Evolutionary conservation across 2,113 vertebrate genomes (phyloP).

Genomic region (Sinocyclocheilus grahami): DNA sequence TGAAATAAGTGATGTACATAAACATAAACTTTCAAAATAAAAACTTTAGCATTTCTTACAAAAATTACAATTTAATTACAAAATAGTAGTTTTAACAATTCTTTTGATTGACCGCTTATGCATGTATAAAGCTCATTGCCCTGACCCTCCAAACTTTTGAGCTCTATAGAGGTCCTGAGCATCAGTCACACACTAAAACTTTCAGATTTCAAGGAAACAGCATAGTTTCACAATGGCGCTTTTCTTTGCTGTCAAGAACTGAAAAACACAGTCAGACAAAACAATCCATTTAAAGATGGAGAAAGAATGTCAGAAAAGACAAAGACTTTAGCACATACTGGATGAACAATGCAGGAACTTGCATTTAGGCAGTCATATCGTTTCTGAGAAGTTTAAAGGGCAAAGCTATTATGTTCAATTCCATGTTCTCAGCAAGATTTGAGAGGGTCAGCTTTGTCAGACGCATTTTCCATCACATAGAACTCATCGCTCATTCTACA

Average conservation of each 20-base stretch:
- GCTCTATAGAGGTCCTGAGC: background rate
- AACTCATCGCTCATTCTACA: constrained; percentile 1
- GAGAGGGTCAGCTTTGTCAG: constrained; percentile 8
- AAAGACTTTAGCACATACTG: background rate
- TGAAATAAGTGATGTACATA: no score
- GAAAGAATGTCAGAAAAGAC: constrained; percentile 13
- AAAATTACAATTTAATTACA: no score
- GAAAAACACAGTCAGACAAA: constrained; percentile 15
- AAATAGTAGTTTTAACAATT: background rate
- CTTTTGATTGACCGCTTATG: background rate
- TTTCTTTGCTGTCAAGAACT: background rate
- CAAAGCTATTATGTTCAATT: constrained; percentile 11
- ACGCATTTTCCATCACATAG: constrained; percentile 7
- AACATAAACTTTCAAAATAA: no score
- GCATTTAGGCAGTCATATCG: background rate
- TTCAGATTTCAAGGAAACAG: background rate
- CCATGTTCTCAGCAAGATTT: background rate
- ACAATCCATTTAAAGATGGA: constrained; percentile 7
- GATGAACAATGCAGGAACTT: constrained; percentile 1
- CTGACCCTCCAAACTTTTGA: background rate
- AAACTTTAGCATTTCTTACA: no score
- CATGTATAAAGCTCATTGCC: background rate
- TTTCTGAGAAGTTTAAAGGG: constrained; percentile 19
- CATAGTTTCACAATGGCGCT: background rate
- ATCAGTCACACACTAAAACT: background rate